These are phyloP conservation scores for Cotesia vestalis DNA, from an alignment of 1,140 invertebrate genomes.

Conservation along the genomic window DNA sequence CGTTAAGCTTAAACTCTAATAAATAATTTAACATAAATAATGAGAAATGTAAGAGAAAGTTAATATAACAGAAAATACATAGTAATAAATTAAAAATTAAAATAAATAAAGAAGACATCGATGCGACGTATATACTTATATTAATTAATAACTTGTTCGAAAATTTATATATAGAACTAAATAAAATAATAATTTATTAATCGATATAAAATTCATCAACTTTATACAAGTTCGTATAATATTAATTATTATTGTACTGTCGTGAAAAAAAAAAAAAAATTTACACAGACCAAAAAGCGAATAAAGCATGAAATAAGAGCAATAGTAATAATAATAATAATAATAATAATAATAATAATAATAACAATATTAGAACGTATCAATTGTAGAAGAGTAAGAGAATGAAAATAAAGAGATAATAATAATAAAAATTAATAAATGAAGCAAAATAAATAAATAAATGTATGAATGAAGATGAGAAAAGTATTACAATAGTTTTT, in stretches of 20 bases:
- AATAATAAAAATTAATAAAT: background rate
- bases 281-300: too few relatives aligned
- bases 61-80: slow-evolving; percentile 26
- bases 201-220: too few relatives aligned
- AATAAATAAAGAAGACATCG: background rate
- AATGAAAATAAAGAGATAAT: too few relatives aligned
- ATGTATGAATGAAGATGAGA: background rate
- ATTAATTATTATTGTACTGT: too few relatives aligned
- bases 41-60: slow-evolving; percentile 10
- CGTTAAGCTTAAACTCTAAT: slow-evolving; percentile 21
- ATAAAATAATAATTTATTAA: too few relatives aligned
- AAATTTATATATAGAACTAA: slow-evolving; percentile 2
- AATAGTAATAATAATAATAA: too few relatives aligned
- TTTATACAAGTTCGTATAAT: too few relatives aligned
- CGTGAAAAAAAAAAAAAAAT: too few relatives aligned
- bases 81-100: slow-evolving; percentile 16
- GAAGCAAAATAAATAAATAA: slow-evolving; percentile 10
- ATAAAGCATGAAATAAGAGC: too few relatives aligned
- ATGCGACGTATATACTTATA: background rate
- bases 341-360: too few relatives aligned
- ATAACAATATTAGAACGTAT: too few relatives aligned
- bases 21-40: slow-evolving; percentile 35
- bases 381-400: too few relatives aligned
- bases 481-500: background rate
- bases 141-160: slow-evolving; percentile 23